Base-by-base conservation (phyloP, 2,888 invertebrate species). In the Leptinotarsa juncta region DNA sequence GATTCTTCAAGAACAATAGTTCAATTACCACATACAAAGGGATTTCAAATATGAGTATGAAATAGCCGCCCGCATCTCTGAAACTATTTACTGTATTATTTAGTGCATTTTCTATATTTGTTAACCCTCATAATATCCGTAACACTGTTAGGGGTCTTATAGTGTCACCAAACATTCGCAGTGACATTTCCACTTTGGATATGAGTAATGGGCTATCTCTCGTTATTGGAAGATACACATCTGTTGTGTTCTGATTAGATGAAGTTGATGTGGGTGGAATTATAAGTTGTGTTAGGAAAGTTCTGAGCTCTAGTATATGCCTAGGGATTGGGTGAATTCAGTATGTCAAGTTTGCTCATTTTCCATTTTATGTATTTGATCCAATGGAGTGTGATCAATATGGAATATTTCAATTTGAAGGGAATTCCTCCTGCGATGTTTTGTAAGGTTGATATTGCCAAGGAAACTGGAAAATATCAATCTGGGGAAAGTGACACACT, bases 11-110 rank as follows among this genome's bases (percentile, higher is more conserved):
- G 62, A 62, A 62, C 62, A 62, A 62, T 32, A 42, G n/a, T n/a
- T 42, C 62, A 26, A 62, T 62, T 62, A 62, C 20, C 26, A 42
- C 16, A n/a, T 42, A 68, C 66, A 50, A 69, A 20, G 12, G 23
- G 20, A 50, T 60, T 69, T 57, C 57, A 69, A 57, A 57, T 48
- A 14, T 10, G 15, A 53, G 55, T 55, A 68, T 69, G 57, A 57
- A 72, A 72, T 72, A 60, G 67, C 60, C 60, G 67, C 72, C 72
- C 72, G 67, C 67, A 72, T 72, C 72, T 62, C 12, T 20, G 32
- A 2, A 32, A 5, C 62, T n/a, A 62, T 62, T 62, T 42, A 57
- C 18, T 14, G 0, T 23, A 18, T 57, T 57, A 62, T 62, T 62
- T n/a, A 60, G 18, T 16, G 3, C 20, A 69, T 69, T 60, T 60